Evolutionary conservation across 2,797 vertebrate species (phyloP).

Genomic region (Coranthus polyacanthus): DNA sequence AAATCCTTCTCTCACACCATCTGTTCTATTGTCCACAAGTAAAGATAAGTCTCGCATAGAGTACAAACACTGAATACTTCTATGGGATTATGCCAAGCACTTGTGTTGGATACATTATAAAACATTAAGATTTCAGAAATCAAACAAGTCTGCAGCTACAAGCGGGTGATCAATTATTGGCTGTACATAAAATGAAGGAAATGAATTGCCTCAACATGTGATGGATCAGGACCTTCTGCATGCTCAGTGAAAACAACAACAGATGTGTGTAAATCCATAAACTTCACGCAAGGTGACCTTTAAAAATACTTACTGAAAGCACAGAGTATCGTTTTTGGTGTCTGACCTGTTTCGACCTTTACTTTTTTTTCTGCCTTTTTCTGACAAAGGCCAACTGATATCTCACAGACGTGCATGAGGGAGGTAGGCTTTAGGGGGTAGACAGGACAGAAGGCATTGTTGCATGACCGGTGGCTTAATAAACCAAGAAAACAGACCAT

Average conservation of each 20-base stretch:
- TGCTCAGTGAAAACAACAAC: slow-evolving; percentile 20
- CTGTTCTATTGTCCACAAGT: slow-evolving; percentile 79
- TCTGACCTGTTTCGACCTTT: slow-evolving; percentile 72
- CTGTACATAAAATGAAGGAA: not conserved
- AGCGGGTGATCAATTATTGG: slow-evolving; percentile 41
- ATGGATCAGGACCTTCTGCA: slow-evolving; percentile 32
- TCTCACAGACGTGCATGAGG: slow-evolving; percentile 24
- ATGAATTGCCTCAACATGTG: slow-evolving; percentile 4
- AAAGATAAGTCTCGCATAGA: slow-evolving; percentile 77
- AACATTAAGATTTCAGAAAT: slow-evolving; percentile 59
- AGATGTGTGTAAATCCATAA: slow-evolving; percentile 47
- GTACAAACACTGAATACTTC: slow-evolving; percentile 63
- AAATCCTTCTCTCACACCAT: slow-evolving; percentile 82
- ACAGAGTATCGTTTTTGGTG: slow-evolving; percentile 55
- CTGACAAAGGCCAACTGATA: slow-evolving; percentile 57
- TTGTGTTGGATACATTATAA: slow-evolving; percentile 54
- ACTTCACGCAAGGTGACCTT: slow-evolving; percentile 70
- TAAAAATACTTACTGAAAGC: slow-evolving; percentile 59
- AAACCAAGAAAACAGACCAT: slow-evolving; percentile 57
- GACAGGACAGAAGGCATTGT: slow-evolving; percentile 28
- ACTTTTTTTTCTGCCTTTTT: slow-evolving; percentile 21
- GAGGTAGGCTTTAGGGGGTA: slow-evolving; percentile 15
- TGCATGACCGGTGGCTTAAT: slow-evolving; percentile 63
- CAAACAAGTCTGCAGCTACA: slow-evolving; percentile 37
- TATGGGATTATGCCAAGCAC: slow-evolving; percentile 60